Conservation (phyloP, 2,797 vertebrate species). For the Mormyrus proboscirostris region DNA sequence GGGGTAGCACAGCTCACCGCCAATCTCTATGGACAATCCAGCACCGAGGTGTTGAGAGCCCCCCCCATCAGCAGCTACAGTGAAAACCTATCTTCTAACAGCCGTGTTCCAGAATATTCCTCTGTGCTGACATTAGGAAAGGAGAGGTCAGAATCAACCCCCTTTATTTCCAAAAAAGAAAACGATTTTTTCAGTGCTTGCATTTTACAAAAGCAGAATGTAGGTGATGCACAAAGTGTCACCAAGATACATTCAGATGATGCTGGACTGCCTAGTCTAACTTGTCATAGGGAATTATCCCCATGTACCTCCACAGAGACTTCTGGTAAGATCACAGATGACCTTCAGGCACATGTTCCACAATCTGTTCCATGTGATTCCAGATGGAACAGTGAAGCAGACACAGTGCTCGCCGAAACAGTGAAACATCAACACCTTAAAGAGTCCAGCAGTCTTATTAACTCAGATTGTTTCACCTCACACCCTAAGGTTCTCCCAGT, state of each 20-base stretch:
- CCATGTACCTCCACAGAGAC: conserved; percentile 14
- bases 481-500: conserved; percentile 9
- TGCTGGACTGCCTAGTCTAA: conserved; percentile 12
- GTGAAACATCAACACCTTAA: not conserved
- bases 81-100: conserved; percentile 27
- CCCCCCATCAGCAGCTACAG: conserved; percentile 20
- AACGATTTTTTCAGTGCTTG: conserved; percentile 16
- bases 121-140: conserved; percentile 27
- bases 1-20: not conserved
- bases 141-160: conserved; percentile 16
- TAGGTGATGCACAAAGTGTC: conserved; percentile 15
- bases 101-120: conserved; percentile 23
- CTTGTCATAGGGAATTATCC: not conserved
- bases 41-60: conserved; percentile 16
- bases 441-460: not conserved
- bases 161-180: conserved; percentile 19
- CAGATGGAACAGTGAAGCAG: conserved; percentile 7
- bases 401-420: conserved; percentile 8
- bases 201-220: conserved; percentile 28
- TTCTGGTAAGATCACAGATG: conserved; percentile 18
- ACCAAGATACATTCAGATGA: conserved; percentile 24
- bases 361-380: conserved; percentile 14
- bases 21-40: conserved; percentile 6
- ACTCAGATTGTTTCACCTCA: conserved; percentile 13
- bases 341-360: conserved; percentile 15